Percentiles rank a stretch among this genome's conserved stretches.
Conservation (phyloP, 2,113 vertebrate species). For the Agelaius phoeniceus region DNA sequence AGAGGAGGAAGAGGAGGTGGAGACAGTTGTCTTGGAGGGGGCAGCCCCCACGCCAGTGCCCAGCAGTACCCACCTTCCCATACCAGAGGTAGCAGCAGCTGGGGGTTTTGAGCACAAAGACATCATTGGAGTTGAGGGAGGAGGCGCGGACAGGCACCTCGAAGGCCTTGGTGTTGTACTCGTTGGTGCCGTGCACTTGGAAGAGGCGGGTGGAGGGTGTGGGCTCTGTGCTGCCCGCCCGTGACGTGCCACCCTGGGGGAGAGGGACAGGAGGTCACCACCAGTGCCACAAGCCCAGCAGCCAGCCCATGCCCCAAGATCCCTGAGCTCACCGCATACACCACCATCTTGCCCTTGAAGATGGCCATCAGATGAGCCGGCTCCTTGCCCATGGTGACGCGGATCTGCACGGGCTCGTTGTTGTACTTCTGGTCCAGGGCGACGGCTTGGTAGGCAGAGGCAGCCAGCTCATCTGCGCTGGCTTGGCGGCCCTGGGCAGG, state of each 20-base stretch:
- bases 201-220: conserved; percentile 75
- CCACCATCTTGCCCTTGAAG: conserved; percentile 87
- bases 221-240: conserved; percentile 2
- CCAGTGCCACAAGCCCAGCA: accelerated
- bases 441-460: conserved; percentile 82
- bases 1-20: neutral
- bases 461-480: conserved; percentile 78
- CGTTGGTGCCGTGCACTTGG: conserved; percentile 79
- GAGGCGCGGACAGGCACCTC: conserved; percentile 75
- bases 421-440: conserved; percentile 83
- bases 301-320: accelerated
- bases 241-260: conserved; percentile 79
- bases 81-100: conserved; percentile 87
- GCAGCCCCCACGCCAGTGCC: neutral
- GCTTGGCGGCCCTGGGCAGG: conserved; percentile 81
- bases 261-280: neutral
- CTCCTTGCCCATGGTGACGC: conserved; percentile 89
- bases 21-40: neutral
- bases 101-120: conserved; percentile 85
- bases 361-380: conserved; percentile 86
- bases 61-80: conserved; percentile 75
- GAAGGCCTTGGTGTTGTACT: conserved; percentile 84
- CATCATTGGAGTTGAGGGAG: conserved; percentile 87
- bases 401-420: conserved; percentile 82
- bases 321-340: conserved; percentile 76